These are phyloP conservation scores for Lophochroa leadbeateri DNA, from an alignment of 2,113 vertebrate genomes.

Conservation along the genomic window DNA sequence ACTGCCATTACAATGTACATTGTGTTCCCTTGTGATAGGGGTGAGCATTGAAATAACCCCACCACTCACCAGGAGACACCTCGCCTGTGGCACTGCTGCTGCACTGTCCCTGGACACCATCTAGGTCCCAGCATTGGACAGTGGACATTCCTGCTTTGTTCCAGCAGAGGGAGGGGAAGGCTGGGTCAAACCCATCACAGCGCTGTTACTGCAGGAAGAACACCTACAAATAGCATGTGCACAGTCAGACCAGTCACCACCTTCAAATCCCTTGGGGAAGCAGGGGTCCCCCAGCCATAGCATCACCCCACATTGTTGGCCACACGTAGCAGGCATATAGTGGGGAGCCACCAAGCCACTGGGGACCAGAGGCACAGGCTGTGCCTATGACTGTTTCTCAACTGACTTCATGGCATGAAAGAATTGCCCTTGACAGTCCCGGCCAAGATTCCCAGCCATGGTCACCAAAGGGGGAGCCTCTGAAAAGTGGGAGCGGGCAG, in stretches of 20 bases:
- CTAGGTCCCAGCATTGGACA: background rate
- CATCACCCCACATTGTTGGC: background rate
- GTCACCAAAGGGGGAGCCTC: background rate
- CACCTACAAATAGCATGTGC: background rate
- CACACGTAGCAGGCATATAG: background rate
- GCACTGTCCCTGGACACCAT: background rate
- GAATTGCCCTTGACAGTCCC: background rate
- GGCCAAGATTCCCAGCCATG: background rate
- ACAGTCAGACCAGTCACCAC: background rate
- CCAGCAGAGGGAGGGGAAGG: conserved; percentile 39
- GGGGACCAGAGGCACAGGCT: background rate
- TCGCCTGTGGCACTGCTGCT: background rate
- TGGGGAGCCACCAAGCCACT: background rate
- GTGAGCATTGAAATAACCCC: accelerated
- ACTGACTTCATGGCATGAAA: background rate
- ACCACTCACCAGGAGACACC: background rate
- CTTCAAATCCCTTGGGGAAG: background rate
- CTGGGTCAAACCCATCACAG: accelerated
- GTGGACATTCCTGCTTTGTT: background rate
- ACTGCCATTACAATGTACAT: background rate
- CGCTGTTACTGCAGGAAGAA: background rate
- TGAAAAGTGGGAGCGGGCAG: background rate
- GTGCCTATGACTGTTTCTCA: background rate
- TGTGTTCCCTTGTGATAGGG: background rate
- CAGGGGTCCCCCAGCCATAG: background rate